A percentile compares a stretch with the other conserved stretches of the same genome.
Conservation (phyloP, 2,888 invertebrate genomes). For the Oasisia sp. region DNA sequence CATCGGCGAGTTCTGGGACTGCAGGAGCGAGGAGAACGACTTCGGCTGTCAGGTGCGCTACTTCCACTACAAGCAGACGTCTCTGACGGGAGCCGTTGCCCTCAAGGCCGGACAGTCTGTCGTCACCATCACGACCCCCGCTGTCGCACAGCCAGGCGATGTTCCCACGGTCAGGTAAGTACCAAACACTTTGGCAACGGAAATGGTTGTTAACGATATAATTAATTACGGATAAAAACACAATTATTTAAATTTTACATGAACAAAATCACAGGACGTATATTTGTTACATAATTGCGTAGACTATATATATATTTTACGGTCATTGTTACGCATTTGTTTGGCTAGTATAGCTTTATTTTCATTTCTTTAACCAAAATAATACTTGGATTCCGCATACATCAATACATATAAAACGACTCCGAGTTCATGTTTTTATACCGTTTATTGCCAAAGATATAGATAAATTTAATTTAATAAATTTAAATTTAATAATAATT, state of each 20-base stretch:
- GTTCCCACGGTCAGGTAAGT: slow-evolving; percentile 21
- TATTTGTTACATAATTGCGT: too few species aligned
- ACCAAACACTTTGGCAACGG: not conserved
- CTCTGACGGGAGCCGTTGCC: slow-evolving; percentile 31
- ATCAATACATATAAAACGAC: too few species aligned
- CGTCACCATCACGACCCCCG: slow-evolving; percentile 28
- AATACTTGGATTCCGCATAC: too few species aligned
- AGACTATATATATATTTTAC: too few species aligned
- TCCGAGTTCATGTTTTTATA: too few species aligned
- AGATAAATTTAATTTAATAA: not conserved
- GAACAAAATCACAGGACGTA: not conserved
- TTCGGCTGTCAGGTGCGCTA: slow-evolving; percentile 32
- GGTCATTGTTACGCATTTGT: too few species aligned
- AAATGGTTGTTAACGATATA: not conserved
- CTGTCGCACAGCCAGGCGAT: not conserved
- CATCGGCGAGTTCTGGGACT: slow-evolving; percentile 34
- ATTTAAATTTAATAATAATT: too few species aligned
- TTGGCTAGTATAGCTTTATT: too few species aligned
- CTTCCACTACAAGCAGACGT: slow-evolving; percentile 28
- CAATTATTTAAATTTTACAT: not conserved
- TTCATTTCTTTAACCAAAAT: too few species aligned
- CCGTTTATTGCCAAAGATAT: too few species aligned
- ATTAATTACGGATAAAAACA: not conserved
- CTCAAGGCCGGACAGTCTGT: slow-evolving; percentile 26
- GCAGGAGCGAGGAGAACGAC: slow-evolving; percentile 31